Percentiles rank a stretch among this genome's conserved stretches.
Conservation (phyloP, 2,888 invertebrate genomes). For the Antitype chi region DNA sequence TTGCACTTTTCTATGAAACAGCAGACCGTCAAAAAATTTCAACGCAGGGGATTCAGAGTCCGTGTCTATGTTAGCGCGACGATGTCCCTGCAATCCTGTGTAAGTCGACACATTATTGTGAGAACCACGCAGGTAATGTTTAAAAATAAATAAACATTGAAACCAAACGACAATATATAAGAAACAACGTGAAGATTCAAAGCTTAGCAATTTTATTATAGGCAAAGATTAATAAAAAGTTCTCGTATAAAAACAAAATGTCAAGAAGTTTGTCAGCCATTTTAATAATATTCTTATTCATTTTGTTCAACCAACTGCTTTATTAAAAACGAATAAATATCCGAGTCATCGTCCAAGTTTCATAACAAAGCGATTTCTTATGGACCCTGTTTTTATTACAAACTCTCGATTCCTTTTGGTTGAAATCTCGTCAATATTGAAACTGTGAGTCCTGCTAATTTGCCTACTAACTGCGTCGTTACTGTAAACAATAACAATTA, state of each 20-base stretch:
- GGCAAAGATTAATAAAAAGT: not conserved
- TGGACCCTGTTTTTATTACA: constrained; percentile 17
- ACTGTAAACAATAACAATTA: constrained; percentile 16
- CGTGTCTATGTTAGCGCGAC: too few species aligned
- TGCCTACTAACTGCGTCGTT: not conserved
- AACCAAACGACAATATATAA: not conserved
- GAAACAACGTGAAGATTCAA: not conserved
- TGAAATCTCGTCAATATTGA: constrained; percentile 39
- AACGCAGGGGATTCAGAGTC: too few species aligned
- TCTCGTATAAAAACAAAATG: not conserved
- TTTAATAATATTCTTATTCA: constrained; percentile 28
- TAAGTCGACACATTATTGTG: not conserved
- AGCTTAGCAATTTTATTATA: not conserved
- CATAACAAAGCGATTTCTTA: constrained; percentile 29
- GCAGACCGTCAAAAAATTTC: too few species aligned
- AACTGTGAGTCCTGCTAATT: constrained; percentile 3
- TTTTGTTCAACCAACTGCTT: constrained; percentile 18
- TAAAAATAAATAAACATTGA: too few species aligned
- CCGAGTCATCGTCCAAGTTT: constrained; percentile 15
- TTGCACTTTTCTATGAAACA: too few species aligned
- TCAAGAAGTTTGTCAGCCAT: not conserved
- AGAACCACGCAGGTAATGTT: not conserved
- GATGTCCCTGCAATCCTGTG: not conserved
- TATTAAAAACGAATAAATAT: constrained; percentile 25
- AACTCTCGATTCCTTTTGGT: constrained; percentile 6